Evolutionary conservation across 2,113 vertebrate species (phyloP).

Genomic region (Lepisosteus oculatus): DNA sequence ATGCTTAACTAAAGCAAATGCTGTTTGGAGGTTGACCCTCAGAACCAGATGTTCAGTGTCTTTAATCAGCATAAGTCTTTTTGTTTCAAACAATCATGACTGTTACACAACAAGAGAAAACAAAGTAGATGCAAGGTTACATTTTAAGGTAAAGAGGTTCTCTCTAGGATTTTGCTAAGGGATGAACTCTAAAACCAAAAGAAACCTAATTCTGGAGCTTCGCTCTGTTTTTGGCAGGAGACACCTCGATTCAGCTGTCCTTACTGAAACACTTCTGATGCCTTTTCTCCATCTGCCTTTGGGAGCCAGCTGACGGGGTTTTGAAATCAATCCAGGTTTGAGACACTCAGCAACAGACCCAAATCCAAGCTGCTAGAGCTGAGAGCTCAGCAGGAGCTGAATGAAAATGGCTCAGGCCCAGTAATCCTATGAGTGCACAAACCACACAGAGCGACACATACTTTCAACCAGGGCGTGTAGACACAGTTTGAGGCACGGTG

Average conservation of each 20-base stretch:
- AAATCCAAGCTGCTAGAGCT: not conserved
- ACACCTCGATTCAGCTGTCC: not conserved
- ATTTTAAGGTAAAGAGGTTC: too few species aligned
- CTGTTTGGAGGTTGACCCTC: too few species aligned
- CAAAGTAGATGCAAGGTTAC: too few species aligned
- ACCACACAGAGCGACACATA: conserved; percentile 15
- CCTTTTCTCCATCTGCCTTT: not conserved
- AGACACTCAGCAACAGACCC: not conserved
- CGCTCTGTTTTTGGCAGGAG: too few species aligned
- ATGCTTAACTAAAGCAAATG: too few species aligned
- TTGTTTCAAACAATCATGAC: too few species aligned
- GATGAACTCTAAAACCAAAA: not conserved
- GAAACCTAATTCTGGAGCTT: not conserved
- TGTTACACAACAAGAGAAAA: too few species aligned
- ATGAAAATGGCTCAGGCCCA: conserved; percentile 17
- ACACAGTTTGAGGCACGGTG: too few species aligned
- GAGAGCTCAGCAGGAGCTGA: conserved; percentile 10
- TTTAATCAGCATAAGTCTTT: too few species aligned
- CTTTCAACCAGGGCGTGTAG: conserved; percentile 24
- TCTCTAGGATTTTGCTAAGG: too few species aligned
- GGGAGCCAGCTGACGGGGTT: not conserved
- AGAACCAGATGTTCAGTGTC: too few species aligned
- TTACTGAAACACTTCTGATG: not conserved
- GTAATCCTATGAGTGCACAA: conserved; percentile 4
- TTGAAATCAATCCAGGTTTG: not conserved